Percentiles rank a stretch among this genome's conserved stretches.
Evolutionary conservation across 2,113 vertebrate species (phyloP).

Genomic region (Paedocypris sp.): DNA sequence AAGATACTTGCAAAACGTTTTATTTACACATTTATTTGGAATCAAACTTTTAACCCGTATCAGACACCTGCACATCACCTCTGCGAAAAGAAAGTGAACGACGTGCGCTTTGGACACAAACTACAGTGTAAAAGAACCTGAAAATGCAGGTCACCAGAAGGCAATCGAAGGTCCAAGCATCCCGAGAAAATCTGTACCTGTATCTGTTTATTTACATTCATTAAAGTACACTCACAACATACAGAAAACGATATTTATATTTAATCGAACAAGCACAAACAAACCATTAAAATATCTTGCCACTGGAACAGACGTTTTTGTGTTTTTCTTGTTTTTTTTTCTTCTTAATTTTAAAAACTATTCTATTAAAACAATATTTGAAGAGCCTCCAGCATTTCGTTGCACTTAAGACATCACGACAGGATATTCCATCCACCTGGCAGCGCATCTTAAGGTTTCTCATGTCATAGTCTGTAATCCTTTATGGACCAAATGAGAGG

Average conservation of each 20-base stretch:
- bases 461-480: conserved; percentile 33
- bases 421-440: too few species aligned
- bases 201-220: conserved; percentile 55
- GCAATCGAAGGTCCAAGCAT: conserved; percentile 10
- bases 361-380: conserved; percentile 60
- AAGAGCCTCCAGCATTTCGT: conserved; percentile 62
- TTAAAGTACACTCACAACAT: conserved; percentile 49
- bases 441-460: conserved; percentile 36
- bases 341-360: conserved; percentile 53
- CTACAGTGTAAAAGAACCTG: conserved; percentile 28
- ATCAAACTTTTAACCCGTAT: conserved; percentile 46
- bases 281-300: conserved; percentile 54
- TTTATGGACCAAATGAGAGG: conserved; percentile 24
- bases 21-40: conserved; percentile 63
- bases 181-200: conserved; percentile 42
- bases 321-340: conserved; percentile 30
- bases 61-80: conserved; percentile 27
- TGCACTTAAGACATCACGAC: conserved; percentile 42
- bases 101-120: conserved; percentile 34
- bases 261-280: conserved; percentile 56
- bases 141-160: conserved; percentile 32
- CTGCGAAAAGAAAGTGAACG: conserved; percentile 37
- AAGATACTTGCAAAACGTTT: conserved; percentile 46
- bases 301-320: conserved; percentile 45
- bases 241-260: conserved; percentile 61